Percentiles rank a stretch among this genome's conserved stretches.
Evolutionary conservation across 2,797 vertebrate species (phyloP).

Genomic region (Parauchenoglanis punctatus): DNA sequence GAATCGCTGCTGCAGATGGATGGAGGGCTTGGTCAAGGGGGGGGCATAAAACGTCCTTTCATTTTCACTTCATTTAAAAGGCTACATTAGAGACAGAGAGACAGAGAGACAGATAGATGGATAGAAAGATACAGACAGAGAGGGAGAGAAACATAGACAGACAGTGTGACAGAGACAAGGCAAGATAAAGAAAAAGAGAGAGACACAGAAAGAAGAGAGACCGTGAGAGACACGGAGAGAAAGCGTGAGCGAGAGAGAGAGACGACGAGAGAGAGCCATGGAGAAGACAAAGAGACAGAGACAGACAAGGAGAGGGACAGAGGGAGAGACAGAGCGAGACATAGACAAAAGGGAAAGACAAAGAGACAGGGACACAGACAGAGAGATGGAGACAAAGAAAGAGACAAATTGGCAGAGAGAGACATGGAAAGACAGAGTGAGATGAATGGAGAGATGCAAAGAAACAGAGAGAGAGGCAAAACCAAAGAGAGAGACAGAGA

Average conservation of each 20-base stretch:
- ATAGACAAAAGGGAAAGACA: background rate
- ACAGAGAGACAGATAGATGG: background rate
- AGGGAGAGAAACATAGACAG: background rate
- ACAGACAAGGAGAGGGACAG: accelerated
- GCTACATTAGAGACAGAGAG: background rate
- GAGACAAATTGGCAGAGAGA: background rate
- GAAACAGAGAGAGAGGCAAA: background rate
- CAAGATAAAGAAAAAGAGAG: background rate
- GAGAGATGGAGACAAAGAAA: background rate
- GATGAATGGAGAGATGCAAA: background rate
- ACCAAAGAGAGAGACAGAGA: background rate
- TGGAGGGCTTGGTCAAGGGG: background rate
- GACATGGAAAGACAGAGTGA: background rate
- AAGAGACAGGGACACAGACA: background rate
- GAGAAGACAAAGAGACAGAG: background rate
- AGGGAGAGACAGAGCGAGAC: background rate
- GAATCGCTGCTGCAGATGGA: background rate
- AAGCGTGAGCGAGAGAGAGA: too few relatives aligned
- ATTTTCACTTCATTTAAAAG: background rate
- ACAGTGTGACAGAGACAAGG: background rate
- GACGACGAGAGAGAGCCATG: background rate
- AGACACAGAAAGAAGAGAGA: background rate
- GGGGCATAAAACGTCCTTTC: background rate
- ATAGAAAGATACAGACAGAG: background rate
- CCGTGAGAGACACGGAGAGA: background rate